Evolutionary conservation across 2,888 invertebrate genomes (phyloP).

Genomic region (Anthophora plumipes): DNA sequence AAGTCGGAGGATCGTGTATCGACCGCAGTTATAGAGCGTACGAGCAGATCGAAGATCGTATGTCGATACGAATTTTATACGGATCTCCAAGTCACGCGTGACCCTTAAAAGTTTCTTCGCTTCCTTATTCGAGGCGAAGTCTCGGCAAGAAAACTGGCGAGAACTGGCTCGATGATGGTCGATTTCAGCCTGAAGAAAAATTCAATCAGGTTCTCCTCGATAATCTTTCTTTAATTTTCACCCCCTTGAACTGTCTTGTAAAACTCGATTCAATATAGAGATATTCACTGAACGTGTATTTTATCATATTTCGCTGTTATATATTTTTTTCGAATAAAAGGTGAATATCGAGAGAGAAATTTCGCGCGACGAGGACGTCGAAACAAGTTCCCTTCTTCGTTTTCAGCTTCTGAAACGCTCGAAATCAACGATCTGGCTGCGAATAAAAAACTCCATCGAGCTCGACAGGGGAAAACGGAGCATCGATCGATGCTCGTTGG

Average conservation of each 20-base stretch:
- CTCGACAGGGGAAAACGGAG: background rate
- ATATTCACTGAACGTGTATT: background rate
- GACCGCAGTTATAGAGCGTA: background rate
- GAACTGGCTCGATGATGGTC: background rate
- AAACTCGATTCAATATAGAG: background rate
- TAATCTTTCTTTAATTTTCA: background rate
- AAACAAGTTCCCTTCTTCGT: background rate
- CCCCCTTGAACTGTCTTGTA: background rate
- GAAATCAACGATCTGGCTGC: background rate
- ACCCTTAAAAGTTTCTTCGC: background rate
- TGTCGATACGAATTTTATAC: background rate
- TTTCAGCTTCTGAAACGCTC: background rate
- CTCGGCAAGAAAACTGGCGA: background rate
- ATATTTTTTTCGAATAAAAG: background rate
- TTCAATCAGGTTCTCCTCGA: background rate
- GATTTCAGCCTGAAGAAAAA: background rate
- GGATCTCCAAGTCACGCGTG: background rate
- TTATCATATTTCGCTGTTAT: background rate
- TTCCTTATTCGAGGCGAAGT: background rate
- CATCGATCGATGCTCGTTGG: background rate
- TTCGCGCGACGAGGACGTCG: too few relatives aligned
- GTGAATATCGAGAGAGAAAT: too few relatives aligned
- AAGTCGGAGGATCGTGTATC: conserved; percentile 5
- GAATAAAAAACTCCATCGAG: background rate
- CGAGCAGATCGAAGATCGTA: background rate